Evolutionary conservation across 2,113 vertebrate species (phyloP).

Genomic region (Acanthisitta chloris): DNA sequence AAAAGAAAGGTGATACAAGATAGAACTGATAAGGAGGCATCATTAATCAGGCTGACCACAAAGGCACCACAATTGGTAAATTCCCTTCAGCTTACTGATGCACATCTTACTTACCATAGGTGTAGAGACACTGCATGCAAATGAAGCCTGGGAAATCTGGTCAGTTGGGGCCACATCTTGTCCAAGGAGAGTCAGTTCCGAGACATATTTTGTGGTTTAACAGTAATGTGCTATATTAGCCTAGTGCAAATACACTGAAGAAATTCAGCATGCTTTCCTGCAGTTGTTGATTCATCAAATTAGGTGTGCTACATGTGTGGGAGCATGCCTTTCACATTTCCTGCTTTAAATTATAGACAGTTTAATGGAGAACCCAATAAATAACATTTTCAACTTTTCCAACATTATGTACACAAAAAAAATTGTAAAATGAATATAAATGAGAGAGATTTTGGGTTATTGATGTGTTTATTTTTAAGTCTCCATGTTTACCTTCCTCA

Average conservation of each 20-base stretch:
- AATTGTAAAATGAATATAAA: background rate
- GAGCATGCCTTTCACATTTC: background rate
- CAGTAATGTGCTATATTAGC: background rate
- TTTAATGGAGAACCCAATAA: background rate
- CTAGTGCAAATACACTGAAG: background rate
- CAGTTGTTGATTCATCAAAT: background rate
- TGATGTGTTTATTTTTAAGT: background rate
- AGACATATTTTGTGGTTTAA: background rate
- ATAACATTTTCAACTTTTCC: background rate
- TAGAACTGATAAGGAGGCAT: background rate
- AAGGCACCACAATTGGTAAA: background rate
- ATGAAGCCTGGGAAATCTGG: background rate
- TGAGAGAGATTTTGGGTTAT: background rate
- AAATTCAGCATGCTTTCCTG: background rate
- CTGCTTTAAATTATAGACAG: background rate
- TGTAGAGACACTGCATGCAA: accelerated
- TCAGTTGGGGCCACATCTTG: background rate
- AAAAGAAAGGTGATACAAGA: background rate
- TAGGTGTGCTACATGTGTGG: accelerated
- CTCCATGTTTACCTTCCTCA: background rate
- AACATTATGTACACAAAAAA: accelerated
- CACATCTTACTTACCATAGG: too few species aligned
- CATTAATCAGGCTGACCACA: background rate
- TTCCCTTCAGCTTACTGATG: background rate
- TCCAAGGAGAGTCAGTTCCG: background rate